These are phyloP conservation scores for Periparus ater DNA, from an alignment of 2,797 vertebrate species.

Conservation along the genomic window DNA sequence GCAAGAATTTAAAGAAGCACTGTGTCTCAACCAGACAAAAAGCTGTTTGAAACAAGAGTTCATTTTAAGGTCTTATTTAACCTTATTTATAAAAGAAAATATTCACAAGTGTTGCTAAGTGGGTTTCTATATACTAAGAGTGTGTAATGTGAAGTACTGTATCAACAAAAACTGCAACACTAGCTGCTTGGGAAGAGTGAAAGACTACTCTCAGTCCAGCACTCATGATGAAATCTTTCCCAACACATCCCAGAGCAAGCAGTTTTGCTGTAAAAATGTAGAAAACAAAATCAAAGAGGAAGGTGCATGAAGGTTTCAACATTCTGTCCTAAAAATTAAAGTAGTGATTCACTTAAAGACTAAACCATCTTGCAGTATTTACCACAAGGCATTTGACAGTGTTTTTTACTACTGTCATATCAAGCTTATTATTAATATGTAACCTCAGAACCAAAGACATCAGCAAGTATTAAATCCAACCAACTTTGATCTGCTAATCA, in stretches of 20 bases:
- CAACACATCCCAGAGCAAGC: background rate
- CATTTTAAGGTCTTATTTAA: background rate
- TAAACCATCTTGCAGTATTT: background rate
- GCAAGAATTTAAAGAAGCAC: background rate
- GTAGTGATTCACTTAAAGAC: background rate
- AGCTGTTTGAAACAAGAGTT: background rate
- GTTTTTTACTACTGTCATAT: background rate
- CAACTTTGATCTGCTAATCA: background rate
- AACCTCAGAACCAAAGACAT: background rate
- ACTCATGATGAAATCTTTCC: background rate
- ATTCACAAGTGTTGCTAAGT: background rate
- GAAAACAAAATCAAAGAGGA: background rate
- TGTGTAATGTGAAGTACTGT: background rate
- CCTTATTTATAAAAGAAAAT: background rate
- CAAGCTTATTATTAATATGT: background rate
- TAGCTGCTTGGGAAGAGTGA: background rate
- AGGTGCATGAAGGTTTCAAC: background rate
- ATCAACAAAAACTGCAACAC: conserved; percentile 3
- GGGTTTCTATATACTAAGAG: background rate
- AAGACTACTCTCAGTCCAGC: background rate
- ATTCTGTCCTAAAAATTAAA: background rate
- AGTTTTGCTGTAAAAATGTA: conserved; percentile 4
- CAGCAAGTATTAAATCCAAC: background rate
- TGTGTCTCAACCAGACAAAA: background rate
- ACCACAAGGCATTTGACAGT: background rate